Evolutionary conservation across 2,797 vertebrate genomes (phyloP).

Genomic region (Poeciliopsis infans): DNA sequence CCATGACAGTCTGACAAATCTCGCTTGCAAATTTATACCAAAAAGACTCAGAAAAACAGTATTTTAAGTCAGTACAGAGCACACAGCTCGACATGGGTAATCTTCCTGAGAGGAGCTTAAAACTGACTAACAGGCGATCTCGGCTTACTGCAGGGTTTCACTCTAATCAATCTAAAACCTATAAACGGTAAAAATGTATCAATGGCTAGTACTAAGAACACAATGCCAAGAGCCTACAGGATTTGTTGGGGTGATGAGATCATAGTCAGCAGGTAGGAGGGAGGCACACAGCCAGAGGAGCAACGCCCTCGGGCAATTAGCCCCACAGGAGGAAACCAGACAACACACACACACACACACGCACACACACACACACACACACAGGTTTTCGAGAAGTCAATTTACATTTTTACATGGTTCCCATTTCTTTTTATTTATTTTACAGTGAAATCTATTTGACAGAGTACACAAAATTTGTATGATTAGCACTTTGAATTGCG

Average conservation of each 20-base stretch:
- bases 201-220: not conserved
- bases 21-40: not conserved
- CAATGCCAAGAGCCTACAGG: not conserved
- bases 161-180: not conserved
- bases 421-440: not conserved
- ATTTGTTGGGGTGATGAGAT: not conserved
- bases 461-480: too few relatives aligned
- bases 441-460: not conserved
- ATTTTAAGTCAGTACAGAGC: not conserved
- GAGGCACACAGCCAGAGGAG: not conserved
- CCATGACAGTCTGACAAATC: not conserved
- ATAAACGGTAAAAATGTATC: not conserved
- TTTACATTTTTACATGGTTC: not conserved
- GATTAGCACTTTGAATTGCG: too few relatives aligned
- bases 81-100: not conserved
- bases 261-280: not conserved
- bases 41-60: not conserved
- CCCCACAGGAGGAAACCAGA: not conserved
- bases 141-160: not conserved
- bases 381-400: not conserved
- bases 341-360: not conserved
- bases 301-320: not conserved
- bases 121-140: not conserved
- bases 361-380: not conserved
- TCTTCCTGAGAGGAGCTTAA: constrained; percentile 3